These are phyloP conservation scores for Papilio glaucus DNA, from an alignment of 1,140 invertebrate species.

Conservation along the genomic window DNA sequence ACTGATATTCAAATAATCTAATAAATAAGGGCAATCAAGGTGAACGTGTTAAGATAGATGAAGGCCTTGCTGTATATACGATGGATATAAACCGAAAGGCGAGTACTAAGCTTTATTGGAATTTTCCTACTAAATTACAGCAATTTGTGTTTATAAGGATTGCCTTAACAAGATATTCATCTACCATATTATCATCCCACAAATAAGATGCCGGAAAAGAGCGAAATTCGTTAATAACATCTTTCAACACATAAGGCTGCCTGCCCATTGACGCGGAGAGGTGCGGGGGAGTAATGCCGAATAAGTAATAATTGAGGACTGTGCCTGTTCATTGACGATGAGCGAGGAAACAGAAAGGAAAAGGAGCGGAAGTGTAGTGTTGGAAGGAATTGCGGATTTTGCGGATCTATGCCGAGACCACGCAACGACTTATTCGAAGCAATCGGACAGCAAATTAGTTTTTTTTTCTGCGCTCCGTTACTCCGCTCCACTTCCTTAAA, in stretches of 20 bases:
- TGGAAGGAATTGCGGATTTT: no score
- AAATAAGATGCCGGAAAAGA: not conserved
- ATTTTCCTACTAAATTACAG: conserved; percentile 9
- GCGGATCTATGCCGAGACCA: no score
- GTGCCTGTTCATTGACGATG: no score
- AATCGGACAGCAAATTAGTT: no score
- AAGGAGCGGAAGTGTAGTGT: no score
- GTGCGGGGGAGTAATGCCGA: no score
- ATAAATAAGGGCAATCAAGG: conserved; percentile 19
- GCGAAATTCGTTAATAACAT: not conserved
- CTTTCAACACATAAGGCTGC: not conserved
- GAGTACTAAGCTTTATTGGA: conserved; percentile 3
- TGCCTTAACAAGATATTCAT: not conserved
- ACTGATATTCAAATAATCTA: not conserved
- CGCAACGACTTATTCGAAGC: no score
- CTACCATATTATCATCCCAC: not conserved
- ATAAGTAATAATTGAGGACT: no score
- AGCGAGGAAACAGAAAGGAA: no score
- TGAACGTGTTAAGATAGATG: not conserved
- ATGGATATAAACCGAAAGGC: not conserved
- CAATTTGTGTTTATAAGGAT: conserved; percentile 1
- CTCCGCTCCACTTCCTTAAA: no score
- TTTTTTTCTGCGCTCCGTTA: no score
- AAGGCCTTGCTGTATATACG: not conserved
- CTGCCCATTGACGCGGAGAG: no score